Evolutionary conservation across 2,797 vertebrate genomes (phyloP), one percentile per base, ranked within the genome.

Genomic region (Sparidentex hasta): DNA sequence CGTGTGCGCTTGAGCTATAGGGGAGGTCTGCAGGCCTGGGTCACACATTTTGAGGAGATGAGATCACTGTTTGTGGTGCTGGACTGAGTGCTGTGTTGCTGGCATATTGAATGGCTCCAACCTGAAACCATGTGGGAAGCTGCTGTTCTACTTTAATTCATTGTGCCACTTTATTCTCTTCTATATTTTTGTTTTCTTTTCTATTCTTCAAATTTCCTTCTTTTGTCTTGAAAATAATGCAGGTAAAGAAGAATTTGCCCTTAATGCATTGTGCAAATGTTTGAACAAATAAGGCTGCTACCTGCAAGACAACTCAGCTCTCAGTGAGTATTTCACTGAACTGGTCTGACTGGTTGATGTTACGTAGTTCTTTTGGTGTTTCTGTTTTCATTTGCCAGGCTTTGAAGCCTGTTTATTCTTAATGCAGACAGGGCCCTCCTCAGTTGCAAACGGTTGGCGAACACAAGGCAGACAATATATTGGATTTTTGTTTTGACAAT

Each of bases 41-140:
- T 87, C 71, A 82, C 83, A 91, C 89, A 93, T 94, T 93, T 90
- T 89, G 74, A 85, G 33, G 76, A 82, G 82, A 90, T 94, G 90
- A 94, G 87, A 80, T 93, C 93, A 94, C 84, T 8, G 57, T 83
- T 83, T 80, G 79, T 76, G 71, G 47, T 74, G 72, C 80, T 72
- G 61, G 51, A 78, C 74, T 84, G 51, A 17, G 67, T 51, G 65
- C 77, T 76, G 65, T 64, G 51, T 71, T 87, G 71, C 65, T 81
- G 58, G 75, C 66, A 84, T 69, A 84, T 61, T 80, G 44, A 83
- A 77, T 59, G 64, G 48, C 72, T 74, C 58, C 52, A 74, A 80
- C 71, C 75, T 88, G 74, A 89, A 87, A 84, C 79, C 58, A 68
- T 74, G 69, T 74, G 70, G 41, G 56, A 73, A 74, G 54, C 61